Percentiles rank a stretch among this genome's conserved stretches.
These are phyloP conservation scores for Pitta sordida DNA, from an alignment of 2,113 vertebrate genomes.

Conservation along the genomic window DNA sequence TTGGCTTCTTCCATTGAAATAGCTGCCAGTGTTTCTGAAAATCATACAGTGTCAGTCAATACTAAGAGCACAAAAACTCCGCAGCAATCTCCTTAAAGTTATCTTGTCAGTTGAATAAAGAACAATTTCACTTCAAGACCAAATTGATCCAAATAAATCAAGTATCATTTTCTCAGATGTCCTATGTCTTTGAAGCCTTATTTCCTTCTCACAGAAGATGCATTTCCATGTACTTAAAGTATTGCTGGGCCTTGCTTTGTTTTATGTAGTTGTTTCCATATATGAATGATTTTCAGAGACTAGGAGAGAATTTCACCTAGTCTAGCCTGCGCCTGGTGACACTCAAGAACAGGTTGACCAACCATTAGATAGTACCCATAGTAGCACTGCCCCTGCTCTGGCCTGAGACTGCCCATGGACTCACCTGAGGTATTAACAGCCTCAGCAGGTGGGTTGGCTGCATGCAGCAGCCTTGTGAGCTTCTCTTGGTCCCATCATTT, in stretches of 20 bases:
- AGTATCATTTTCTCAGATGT: not conserved
- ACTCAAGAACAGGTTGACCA: not conserved
- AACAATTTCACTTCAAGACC: not conserved
- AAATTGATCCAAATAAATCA: not conserved
- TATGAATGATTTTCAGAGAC: not conserved
- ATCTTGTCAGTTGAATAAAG: not conserved
- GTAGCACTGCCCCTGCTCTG: not conserved
- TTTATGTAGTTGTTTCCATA: not conserved
- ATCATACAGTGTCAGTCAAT: not conserved
- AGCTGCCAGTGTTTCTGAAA: not conserved
- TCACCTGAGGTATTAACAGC: rapidly evolving
- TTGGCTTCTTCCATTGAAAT: not conserved
- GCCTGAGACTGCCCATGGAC: not conserved
- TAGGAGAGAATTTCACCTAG: not conserved
- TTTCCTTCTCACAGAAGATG: not conserved
- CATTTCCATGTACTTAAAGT: not conserved
- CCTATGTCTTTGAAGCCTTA: not conserved
- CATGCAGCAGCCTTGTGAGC: not conserved
- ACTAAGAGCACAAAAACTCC: not conserved
- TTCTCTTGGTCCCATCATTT: not conserved
- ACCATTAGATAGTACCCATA: rapidly evolving
- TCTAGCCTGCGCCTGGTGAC: not conserved
- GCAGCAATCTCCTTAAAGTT: not conserved
- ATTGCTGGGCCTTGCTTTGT: not conserved
- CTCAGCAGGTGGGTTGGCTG: not conserved